Percentiles rank a stretch among this genome's conserved stretches.
phyloP scores from a whole-genome alignment of 2,113 vertebrate species.

The Terrapene triunguis region DNA sequence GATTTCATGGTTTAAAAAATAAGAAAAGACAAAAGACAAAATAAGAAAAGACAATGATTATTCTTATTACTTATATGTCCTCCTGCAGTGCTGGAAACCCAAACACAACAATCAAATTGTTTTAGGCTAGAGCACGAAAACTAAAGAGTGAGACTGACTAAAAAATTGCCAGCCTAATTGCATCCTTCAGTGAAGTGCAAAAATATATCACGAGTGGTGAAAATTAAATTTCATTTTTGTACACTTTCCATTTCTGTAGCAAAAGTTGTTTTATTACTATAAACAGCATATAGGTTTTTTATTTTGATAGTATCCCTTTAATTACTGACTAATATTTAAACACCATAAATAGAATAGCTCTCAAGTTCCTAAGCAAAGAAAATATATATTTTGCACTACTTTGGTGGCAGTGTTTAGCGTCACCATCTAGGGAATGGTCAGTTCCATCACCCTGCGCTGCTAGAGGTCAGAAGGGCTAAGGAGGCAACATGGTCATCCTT shows the following conservation, averaged over 20 bases:
- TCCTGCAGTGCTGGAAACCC: neutral
- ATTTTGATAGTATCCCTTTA: neutral
- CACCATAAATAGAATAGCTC: neutral
- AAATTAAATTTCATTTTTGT: neutral
- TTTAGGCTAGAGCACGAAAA: neutral
- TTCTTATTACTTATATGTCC: neutral
- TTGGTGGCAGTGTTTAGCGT: neutral
- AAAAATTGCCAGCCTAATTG: neutral
- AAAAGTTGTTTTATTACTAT: neutral
- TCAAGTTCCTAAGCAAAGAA: neutral
- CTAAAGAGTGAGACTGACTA: neutral
- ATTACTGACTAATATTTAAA: neutral
- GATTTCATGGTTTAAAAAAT: neutral
- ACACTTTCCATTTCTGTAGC: neutral
- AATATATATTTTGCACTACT: neutral
- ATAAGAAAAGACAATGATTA: neutral
- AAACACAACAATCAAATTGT: neutral
- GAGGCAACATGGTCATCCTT: neutral
- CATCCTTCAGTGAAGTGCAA: neutral
- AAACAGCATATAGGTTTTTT: neutral
- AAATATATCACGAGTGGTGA: neutral
- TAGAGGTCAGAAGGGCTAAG: neutral
- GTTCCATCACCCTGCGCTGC: neutral
- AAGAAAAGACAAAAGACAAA: neutral
- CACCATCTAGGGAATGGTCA: neutral